Percentiles rank a stretch among this genome's conserved stretches.
Evolutionary conservation across 2,888 invertebrate genomes (phyloP).

Genomic region (Xestia xanthographa): DNA sequence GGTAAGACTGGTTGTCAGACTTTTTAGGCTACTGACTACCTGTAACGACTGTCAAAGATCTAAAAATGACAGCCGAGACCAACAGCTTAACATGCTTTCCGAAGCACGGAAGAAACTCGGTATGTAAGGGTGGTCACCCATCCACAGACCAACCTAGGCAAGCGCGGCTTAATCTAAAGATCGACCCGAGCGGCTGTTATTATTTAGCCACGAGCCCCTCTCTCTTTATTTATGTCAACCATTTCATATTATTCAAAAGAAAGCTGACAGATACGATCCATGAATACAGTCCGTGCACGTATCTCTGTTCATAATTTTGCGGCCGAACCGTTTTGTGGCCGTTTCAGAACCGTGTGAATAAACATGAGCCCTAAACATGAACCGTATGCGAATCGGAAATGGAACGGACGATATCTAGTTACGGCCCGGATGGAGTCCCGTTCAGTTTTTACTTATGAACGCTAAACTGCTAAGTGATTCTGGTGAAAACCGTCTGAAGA

Average conservation of each 20-base stretch:
- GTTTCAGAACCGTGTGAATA: slow-evolving; percentile 48
- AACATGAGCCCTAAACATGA: slow-evolving; percentile 62
- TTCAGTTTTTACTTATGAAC: slow-evolving; percentile 52
- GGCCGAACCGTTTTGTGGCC: slow-evolving; percentile 51
- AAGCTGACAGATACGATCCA: neutral
- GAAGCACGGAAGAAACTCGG: no score
- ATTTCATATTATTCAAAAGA: slow-evolving; percentile 10
- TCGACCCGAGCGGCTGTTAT: no score
- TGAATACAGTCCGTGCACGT: slow-evolving; percentile 33
- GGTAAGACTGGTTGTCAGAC: no score
- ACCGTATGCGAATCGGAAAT: slow-evolving; percentile 57
- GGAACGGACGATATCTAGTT: slow-evolving; percentile 51
- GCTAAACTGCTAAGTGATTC: slow-evolving; percentile 47
- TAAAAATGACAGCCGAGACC: no score
- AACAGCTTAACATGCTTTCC: no score
- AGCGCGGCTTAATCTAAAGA: no score
- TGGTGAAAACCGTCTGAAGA: neutral
- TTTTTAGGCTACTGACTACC: no score
- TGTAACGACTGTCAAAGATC: no score
- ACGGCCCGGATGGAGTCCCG: slow-evolving; percentile 35
- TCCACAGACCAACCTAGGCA: no score
- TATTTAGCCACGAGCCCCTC: no score
- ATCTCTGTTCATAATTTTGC: slow-evolving; percentile 52
- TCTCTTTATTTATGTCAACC: neutral
- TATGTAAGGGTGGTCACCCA: no score